phyloP scores from a whole-genome alignment of 2,888 invertebrate species.

The Melanostoma mellinum region DNA sequence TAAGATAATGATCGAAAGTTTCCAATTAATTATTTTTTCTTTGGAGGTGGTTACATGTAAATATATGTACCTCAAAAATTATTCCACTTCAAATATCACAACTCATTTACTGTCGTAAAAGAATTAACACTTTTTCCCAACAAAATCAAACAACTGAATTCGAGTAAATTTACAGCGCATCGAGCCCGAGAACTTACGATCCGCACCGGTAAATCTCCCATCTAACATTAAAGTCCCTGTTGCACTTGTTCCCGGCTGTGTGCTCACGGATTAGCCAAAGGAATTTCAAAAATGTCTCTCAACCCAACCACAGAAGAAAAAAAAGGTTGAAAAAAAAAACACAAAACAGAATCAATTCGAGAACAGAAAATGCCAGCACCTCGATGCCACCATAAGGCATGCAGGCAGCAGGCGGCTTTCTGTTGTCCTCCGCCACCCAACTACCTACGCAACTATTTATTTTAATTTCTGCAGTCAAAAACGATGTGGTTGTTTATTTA shows the following conservation, averaged over 20 bases:
- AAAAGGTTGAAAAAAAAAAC: constrained; percentile 29
- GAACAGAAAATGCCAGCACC: constrained; percentile 69
- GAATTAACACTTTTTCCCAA: constrained; percentile 23
- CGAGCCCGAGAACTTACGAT: constrained; percentile 68
- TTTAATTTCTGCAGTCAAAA: constrained; percentile 64
- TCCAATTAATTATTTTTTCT: no score
- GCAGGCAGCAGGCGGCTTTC: constrained; percentile 54
- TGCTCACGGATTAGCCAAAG: constrained; percentile 67
- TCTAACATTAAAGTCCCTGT: constrained; percentile 73
- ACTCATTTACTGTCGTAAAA: background rate
- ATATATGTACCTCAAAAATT: background rate
- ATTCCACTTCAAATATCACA: background rate
- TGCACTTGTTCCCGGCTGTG: constrained; percentile 64
- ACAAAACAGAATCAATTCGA: constrained; percentile 59
- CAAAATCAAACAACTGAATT: constrained; percentile 48
- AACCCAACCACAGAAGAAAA: constrained; percentile 58
- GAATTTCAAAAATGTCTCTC: constrained; percentile 70
- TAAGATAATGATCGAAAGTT: no score
- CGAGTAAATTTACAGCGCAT: constrained; percentile 54
- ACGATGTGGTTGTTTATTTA: background rate
- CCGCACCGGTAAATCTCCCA: constrained; percentile 74
- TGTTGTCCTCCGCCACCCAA: constrained; percentile 64
- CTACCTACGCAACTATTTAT: constrained; percentile 70
- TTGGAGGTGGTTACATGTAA: background rate
- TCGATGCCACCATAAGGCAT: constrained; percentile 27